Evolutionary conservation across 2,888 invertebrate species (phyloP), one percentile per base, ranked within the genome.

Genomic region (Limulus polyphemus): DNA sequence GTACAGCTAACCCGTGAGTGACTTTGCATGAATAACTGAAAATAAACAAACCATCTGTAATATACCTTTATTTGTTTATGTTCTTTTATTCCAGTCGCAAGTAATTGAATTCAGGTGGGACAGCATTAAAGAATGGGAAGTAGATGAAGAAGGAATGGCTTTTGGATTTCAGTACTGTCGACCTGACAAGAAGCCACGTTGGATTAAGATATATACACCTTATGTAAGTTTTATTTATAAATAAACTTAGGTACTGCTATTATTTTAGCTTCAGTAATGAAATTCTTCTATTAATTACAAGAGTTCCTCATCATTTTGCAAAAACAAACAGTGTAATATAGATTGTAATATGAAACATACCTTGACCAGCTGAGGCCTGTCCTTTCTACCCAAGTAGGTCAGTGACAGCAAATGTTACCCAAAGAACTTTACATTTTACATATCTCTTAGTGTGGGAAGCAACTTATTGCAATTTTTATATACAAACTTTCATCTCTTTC

Each of bases 141-240:
- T 87, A 5, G 93, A 95, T 76, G 93, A 94, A 75, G 93, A 92
- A 72, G 90, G 88, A 32, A 90, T 90, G 82, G 88, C 91, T 32
- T 88, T 92, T 77, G 85, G 88, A 73, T 85, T 97, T 77, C 86
- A 90, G 70, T 95, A 94, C 77, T 83, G 84, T 72, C 81, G 88
- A 72, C 83, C 82, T 52, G 88, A 88, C 72, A 87, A 88, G 74
- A 86, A 86, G 70, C 83, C 88, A 9, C 80, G 90, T 76, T 85
- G 87, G 84, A 84, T 92, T 67, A 89, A 88, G 80, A 87, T 92
- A 72, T 87, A 85, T 75, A 88, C 91, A 70, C 88, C 87, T 76
- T 90, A 90, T 81, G 91, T 91, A 80, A 84, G 86, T 83, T 56
- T 56, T 7, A 48, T 16, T 55, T 47, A 9, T 7, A 32, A 11